phyloP scores from a whole-genome alignment of 2,797 vertebrate species.

The Pangasius macronema region DNA sequence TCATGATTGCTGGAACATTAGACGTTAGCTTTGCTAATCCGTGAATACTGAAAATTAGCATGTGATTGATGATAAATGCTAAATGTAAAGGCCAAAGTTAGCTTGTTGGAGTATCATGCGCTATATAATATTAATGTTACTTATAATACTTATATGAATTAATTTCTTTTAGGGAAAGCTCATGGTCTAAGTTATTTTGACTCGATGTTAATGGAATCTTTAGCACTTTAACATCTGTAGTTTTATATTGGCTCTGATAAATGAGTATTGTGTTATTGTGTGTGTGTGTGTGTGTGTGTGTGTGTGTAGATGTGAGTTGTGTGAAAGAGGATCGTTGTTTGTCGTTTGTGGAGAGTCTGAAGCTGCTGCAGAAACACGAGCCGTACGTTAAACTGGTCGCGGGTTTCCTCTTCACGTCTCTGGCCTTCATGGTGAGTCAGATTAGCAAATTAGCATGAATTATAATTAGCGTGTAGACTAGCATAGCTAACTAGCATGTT shows the following conservation, averaged over 20 bases:
- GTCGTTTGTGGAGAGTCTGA: conserved; percentile 82
- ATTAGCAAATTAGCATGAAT: not conserved
- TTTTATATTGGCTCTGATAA: not conserved
- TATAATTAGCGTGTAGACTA: not conserved
- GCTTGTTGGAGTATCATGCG: not conserved
- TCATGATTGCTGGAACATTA: not conserved
- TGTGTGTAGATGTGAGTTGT: conserved; percentile 68
- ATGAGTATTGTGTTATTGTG: not conserved
- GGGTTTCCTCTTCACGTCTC: conserved; percentile 90
- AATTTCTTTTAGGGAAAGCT: not conserved
- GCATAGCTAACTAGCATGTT: not conserved
- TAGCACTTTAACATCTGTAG: not conserved
- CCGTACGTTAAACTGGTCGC: conserved; percentile 88
- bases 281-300: conserved; percentile 8
- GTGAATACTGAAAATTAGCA: not conserved
- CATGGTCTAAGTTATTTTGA: not conserved
- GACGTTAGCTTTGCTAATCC: not conserved
- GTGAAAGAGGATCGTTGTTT: conserved; percentile 69
- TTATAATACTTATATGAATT: not conserved
- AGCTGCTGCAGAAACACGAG: conserved; percentile 82
- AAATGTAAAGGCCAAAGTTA: not conserved
- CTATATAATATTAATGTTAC: not conserved
- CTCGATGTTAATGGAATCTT: not conserved
- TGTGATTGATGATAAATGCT: not conserved
- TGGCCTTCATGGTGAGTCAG: conserved; percentile 90